Evolutionary conservation across 1,140 invertebrate genomes (phyloP).

Genomic region (Elysia chlorotica): DNA sequence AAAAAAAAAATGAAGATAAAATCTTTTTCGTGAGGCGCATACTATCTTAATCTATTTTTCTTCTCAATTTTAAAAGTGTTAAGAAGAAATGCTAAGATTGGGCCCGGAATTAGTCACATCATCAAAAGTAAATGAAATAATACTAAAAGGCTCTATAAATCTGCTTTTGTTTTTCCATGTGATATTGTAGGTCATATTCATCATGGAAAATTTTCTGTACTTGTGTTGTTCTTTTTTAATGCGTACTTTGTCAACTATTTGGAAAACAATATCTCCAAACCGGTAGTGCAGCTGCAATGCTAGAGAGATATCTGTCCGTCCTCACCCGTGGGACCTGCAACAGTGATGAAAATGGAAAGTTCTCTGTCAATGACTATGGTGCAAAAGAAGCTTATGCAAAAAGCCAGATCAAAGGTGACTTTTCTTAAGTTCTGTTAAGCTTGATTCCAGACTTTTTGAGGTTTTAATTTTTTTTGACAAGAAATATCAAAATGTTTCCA

Average conservation of each 20-base stretch:
- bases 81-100: too few relatives aligned
- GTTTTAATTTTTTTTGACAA: neutral
- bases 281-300: constrained; percentile 65
- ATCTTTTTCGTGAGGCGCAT: too few relatives aligned
- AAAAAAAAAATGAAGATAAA: too few relatives aligned
- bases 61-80: too few relatives aligned
- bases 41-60: too few relatives aligned
- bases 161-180: too few relatives aligned
- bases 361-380: constrained; percentile 66
- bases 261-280: constrained; percentile 67
- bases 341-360: constrained; percentile 67
- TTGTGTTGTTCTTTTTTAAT: too few relatives aligned
- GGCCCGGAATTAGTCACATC: too few relatives aligned
- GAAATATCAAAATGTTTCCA: too few relatives aligned
- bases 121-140: neutral
- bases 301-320: constrained; percentile 67
- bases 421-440: constrained; percentile 3
- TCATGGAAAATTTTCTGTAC: constrained; percentile 70
- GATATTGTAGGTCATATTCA: too few relatives aligned
- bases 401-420: constrained; percentile 41
- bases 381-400: constrained; percentile 53
- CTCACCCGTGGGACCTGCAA: constrained; percentile 66
- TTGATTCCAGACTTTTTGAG: neutral
- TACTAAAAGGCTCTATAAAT: too few relatives aligned
- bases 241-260: constrained; percentile 65